Evolutionary conservation across 2,888 invertebrate species (phyloP).

Genomic region (Uloborus plumipes): DNA sequence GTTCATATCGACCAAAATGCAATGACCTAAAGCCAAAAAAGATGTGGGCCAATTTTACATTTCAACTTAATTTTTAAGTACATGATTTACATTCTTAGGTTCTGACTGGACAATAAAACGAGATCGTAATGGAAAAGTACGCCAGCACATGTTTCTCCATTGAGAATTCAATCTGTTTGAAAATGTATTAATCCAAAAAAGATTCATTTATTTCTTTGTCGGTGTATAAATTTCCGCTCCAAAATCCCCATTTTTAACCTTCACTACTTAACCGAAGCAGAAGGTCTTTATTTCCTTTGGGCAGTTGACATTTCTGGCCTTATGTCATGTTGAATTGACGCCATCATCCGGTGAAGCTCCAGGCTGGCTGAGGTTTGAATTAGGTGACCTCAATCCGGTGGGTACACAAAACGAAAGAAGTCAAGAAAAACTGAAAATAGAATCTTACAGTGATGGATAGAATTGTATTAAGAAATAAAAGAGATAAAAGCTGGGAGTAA

Average conservation of each 20-base stretch:
- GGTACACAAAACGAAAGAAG: conserved; percentile 30
- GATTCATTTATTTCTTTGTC: not conserved
- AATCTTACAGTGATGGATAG: conserved; percentile 15
- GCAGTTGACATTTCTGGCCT: conserved; percentile 47
- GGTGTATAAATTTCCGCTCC: conserved; percentile 1
- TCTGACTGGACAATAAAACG: too few species aligned
- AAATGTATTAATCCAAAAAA: not conserved
- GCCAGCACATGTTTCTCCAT: too few species aligned
- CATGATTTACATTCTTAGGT: too few species aligned
- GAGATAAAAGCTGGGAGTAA: not conserved
- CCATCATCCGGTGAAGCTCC: conserved; percentile 27
- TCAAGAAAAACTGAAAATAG: conserved; percentile 3
- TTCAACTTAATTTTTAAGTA: too few species aligned
- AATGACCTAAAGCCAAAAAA: too few species aligned
- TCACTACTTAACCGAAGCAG: not conserved
- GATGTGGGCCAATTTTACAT: too few species aligned
- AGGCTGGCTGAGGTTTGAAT: conserved; percentile 45
- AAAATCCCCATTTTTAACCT: conserved; percentile 13
- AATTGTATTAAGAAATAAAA: conserved; percentile 26
- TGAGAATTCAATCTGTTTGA: too few species aligned
- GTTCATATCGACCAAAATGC: too few species aligned
- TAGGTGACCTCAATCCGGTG: conserved; percentile 43
- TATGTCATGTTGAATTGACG: conserved; percentile 38
- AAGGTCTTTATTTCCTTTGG: conserved; percentile 24
- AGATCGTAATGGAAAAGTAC: too few species aligned